Evolutionary conservation across 2,797 vertebrate genomes (phyloP).

Genomic region (Tamandua tetradactyla): DNA sequence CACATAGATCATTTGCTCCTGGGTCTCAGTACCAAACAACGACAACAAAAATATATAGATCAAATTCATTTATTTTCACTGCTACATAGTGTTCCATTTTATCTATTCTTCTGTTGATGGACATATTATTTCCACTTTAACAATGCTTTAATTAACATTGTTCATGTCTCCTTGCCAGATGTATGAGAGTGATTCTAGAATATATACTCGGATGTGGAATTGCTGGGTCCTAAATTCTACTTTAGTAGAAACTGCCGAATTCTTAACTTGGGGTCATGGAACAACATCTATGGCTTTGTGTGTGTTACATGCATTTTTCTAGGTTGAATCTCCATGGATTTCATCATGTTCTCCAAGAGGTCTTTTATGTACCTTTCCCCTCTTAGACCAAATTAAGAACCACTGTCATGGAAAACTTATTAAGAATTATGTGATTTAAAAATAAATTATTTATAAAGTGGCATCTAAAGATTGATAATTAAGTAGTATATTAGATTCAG

Average conservation of each 20-base stretch:
- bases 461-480: background rate
- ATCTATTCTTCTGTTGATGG: background rate
- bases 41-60: background rate
- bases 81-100: background rate
- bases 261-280: background rate
- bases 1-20: too few species aligned
- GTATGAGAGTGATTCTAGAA: background rate
- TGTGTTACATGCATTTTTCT: background rate
- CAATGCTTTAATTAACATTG: background rate
- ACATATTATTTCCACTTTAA: background rate
- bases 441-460: background rate
- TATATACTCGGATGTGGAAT: background rate
- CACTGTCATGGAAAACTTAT: background rate
- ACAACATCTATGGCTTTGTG: background rate
- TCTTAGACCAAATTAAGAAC: background rate
- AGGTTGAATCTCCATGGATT: background rate
- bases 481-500: background rate
- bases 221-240: background rate
- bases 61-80: slow-evolving; percentile 8
- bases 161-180: background rate
- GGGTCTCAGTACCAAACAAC: too few species aligned
- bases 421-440: background rate
- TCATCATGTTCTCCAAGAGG: background rate
- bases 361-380: background rate
- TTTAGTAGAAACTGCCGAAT: background rate